These are phyloP conservation scores for Neomicropteryx cornuta DNA, from an alignment of 1,140 invertebrate genomes.

Conservation along the genomic window DNA sequence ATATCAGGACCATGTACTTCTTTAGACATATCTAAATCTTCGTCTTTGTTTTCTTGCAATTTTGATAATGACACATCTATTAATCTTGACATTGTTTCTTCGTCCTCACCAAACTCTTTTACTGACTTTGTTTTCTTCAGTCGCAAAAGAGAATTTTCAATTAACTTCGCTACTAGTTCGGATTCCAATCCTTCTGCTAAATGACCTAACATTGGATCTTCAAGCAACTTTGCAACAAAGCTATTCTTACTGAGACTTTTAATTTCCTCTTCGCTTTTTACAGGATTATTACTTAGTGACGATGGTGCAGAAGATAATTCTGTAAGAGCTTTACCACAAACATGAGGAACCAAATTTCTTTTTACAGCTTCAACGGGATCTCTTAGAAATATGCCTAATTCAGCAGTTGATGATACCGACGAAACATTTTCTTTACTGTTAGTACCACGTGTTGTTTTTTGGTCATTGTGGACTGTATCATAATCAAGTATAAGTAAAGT, in stretches of 20 bases:
- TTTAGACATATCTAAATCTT: slow-evolving; percentile 11
- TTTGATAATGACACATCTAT: slow-evolving; percentile 44
- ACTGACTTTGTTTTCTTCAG: slow-evolving; percentile 42
- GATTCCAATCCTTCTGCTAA: slow-evolving; percentile 47
- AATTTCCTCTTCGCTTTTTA: slow-evolving; percentile 16
- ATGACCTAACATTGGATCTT: slow-evolving; percentile 47
- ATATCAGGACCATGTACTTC: too few species aligned
- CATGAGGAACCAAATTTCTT: slow-evolving; percentile 57
- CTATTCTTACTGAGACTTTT: slow-evolving; percentile 11
- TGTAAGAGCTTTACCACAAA: slow-evolving; percentile 44
- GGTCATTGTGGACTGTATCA: slow-evolving; percentile 10
- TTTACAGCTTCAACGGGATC: slow-evolving; percentile 61
- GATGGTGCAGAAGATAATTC: slow-evolving; percentile 6
- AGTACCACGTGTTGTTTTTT: slow-evolving; percentile 14
- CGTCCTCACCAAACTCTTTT: slow-evolving; percentile 42
- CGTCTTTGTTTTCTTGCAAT: slow-evolving; percentile 28
- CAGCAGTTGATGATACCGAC: slow-evolving; percentile 17
- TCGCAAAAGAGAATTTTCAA: slow-evolving; percentile 50
- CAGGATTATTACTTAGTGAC: slow-evolving; percentile 19
- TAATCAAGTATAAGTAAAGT: slow-evolving; percentile 14
- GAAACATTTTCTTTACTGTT: slow-evolving; percentile 16
- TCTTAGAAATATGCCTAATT: slow-evolving; percentile 43
- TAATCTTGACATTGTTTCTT: slow-evolving; percentile 43
- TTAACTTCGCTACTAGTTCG: slow-evolving; percentile 43
- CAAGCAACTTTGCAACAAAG: slow-evolving; percentile 44